phyloP scores from a whole-genome alignment of 2,888 invertebrate genomes.

The Andrena praecox region DNA sequence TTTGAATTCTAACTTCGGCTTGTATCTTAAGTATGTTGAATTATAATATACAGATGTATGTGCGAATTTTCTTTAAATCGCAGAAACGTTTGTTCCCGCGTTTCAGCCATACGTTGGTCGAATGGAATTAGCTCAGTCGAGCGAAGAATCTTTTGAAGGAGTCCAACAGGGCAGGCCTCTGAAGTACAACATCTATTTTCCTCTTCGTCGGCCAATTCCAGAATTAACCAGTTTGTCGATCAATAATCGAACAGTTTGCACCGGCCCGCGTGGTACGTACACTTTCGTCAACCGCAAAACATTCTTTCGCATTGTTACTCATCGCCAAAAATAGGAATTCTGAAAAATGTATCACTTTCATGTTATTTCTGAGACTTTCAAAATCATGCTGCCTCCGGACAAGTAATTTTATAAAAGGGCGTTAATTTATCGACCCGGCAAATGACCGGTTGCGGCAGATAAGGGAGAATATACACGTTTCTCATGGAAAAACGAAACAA shows the following conservation, averaged over 20 bases:
- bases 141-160: constrained; percentile 71
- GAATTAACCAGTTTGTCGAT: constrained; percentile 76
- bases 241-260: constrained; percentile 75
- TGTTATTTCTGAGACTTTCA: neutral
- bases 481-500: too few relatives aligned
- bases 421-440: too few relatives aligned
- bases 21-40: too few relatives aligned
- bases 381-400: too few relatives aligned
- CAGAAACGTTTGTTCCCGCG: neutral
- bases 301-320: neutral
- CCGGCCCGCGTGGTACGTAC: constrained; percentile 74
- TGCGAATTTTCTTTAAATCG: too few relatives aligned
- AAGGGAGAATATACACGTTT: too few relatives aligned
- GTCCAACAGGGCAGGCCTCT: constrained; percentile 75
- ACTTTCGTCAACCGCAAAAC: neutral
- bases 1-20: too few relatives aligned
- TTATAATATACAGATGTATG: too few relatives aligned
- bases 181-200: constrained; percentile 79
- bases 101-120: constrained; percentile 79
- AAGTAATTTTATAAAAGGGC: too few relatives aligned
- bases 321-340: neutral
- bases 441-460: too few relatives aligned
- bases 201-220: constrained; percentile 78
- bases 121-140: constrained; percentile 77
- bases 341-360: neutral